Base-by-base conservation (phyloP, 2,888 invertebrate species). In the Apodemia zela region DNA sequence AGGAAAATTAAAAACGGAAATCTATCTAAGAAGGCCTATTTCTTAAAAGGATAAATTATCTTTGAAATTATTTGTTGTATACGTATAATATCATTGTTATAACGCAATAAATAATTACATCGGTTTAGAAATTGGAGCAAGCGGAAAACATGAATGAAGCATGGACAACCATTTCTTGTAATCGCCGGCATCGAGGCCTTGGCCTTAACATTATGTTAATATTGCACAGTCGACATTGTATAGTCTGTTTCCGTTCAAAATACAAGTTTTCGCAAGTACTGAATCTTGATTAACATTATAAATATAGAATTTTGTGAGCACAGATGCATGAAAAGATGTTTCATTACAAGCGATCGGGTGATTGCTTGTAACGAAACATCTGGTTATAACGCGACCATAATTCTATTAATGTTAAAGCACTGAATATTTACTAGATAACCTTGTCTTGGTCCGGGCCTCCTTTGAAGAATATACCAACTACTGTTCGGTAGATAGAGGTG, bases 151-250 rank as follows among this genome's bases (percentile, higher is more conserved):
- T 67, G 69, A 68, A 70, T 69, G 66, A 65, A 63, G 62, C 25
- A 51, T 49, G n/a, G n/a, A 51, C 29, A 61, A 25, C 29, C 49
- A 59, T 59, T 49, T 65, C 60, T 66, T 64, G 54, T 65, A 63
- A 51, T 38, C 63, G 65, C 66, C 65, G 65, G 64, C 67, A 62
- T 71, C 64, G 71, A 63, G 74, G 73, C 87, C 87, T 85, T 85
- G 87, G 80, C 87, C 87, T 84, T 86, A 87, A 79, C 80, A 78
- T 80, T 82, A 87, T 86, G 81, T 71, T 83, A 85, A 85, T 70
- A 25, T 21, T 21, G 18, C 21, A 51, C 51, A 10, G 51, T 18
- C 51, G 51, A 25, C 51, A 13, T 51, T 21, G 51, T 51, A 17
- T 51, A 21, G 49, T 18, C 49, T 51, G 42, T 42, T 42, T 7